phyloP scores from a whole-genome alignment of 2,113 vertebrate species.

The Corythaeola cristata region DNA sequence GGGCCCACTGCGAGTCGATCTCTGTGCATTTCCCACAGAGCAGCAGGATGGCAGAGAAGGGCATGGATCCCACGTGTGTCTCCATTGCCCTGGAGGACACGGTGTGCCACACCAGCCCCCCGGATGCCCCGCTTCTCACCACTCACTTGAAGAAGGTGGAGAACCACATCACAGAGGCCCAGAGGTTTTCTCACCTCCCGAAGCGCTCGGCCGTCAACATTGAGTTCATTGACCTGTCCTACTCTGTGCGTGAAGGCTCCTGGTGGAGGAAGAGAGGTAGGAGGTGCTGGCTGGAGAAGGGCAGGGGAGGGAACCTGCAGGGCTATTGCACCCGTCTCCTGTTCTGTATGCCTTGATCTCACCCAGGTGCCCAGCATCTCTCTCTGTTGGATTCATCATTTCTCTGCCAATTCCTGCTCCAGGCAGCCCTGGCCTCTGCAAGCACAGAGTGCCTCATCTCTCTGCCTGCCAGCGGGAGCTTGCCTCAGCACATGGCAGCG shows the following conservation, averaged over 20 bases:
- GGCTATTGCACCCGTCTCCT: neutral
- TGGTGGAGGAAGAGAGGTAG: constrained; percentile 96
- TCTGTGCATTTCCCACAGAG: constrained; percentile 27
- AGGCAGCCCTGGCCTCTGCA: neutral
- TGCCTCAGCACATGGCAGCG: fast-evolving
- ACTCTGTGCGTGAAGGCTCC: constrained; percentile 93
- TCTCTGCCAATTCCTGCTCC: neutral
- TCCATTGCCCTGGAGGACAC: constrained; percentile 91
- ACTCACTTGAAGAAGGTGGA: constrained; percentile 98
- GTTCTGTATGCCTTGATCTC: neutral
- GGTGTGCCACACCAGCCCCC: constrained; percentile 74
- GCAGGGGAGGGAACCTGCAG: neutral
- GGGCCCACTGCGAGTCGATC: neutral
- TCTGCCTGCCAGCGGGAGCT: neutral
- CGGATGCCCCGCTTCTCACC: constrained; percentile 87
- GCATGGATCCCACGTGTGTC: constrained; percentile 78
- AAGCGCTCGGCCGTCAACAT: constrained; percentile 93
- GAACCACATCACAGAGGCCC: constrained; percentile 97
- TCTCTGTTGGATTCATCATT: neutral
- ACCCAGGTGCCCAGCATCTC: neutral
- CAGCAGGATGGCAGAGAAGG: constrained; percentile 85
- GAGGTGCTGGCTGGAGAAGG: neutral
- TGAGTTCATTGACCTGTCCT: constrained; percentile 93
- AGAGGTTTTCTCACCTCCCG: constrained; percentile 95
- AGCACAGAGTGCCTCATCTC: neutral